These are phyloP conservation scores for Drosophila subobscura DNA, from an alignment of 1,140 invertebrate genomes.

Conservation along the genomic window DNA sequence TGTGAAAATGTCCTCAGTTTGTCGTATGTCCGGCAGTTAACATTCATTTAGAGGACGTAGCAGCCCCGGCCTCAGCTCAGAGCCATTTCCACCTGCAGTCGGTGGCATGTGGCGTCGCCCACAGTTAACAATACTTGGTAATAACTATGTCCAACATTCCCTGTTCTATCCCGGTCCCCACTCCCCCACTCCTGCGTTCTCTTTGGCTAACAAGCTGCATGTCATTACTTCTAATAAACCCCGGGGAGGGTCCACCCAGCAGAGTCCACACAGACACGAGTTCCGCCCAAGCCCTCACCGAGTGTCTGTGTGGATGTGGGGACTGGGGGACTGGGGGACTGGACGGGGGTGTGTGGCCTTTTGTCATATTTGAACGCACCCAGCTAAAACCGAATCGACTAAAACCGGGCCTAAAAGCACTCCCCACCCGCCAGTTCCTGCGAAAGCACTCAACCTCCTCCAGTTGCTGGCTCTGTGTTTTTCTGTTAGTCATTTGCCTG, in stretches of 20 bases:
- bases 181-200: background rate
- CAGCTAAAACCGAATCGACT: conserved; percentile 39
- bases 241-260: conserved; percentile 28
- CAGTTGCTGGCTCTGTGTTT: conserved; percentile 28
- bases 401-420: too few species aligned
- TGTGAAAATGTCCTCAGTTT: conserved; percentile 10
- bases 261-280: conserved; percentile 12
- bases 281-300: background rate
- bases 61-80: conserved; percentile 2
- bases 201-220: conserved; percentile 52
- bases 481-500: conserved; percentile 48
- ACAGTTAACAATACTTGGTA: conserved; percentile 36
- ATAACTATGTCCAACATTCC: conserved; percentile 47
- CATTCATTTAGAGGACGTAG: conserved; percentile 47
- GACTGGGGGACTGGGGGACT: too few species aligned
- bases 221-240: conserved; percentile 77
- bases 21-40: conserved; percentile 46
- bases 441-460: background rate
- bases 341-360: conserved; percentile 8
- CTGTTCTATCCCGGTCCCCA: too few species aligned
- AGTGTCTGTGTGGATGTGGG: background rate
- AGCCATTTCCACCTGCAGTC: conserved; percentile 40
- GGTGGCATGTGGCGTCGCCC: conserved; percentile 21
- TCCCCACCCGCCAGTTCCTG: too few species aligned
- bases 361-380: conserved; percentile 34